A percentile compares a stretch with the other conserved stretches of the same genome.
Conservation (phyloP, 2,888 invertebrate genomes). For the Sphaerophoria taeniata region DNA sequence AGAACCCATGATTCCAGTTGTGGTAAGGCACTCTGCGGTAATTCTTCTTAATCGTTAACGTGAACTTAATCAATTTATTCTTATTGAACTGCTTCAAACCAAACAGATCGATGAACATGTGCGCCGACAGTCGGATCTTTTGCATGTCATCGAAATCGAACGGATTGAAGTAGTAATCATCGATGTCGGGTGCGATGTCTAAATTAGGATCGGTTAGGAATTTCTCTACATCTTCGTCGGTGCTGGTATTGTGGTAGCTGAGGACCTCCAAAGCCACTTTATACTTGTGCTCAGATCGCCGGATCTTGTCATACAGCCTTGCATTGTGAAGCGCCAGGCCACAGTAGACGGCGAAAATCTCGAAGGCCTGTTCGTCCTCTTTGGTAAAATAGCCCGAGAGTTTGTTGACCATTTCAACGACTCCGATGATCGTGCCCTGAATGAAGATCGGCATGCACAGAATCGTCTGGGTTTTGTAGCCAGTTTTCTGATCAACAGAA, state of each 20-base stretch:
- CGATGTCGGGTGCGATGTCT: constrained; percentile 79
- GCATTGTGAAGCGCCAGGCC: constrained; percentile 94
- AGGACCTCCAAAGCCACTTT: constrained; percentile 91
- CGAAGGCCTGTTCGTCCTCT: constrained; percentile 92
- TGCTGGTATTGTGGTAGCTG: constrained; percentile 92
- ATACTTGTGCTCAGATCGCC: constrained; percentile 92
- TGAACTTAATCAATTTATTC: constrained; percentile 88
- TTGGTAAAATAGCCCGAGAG: constrained; percentile 85
- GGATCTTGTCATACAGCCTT: constrained; percentile 92
- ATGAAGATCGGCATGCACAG: constrained; percentile 95
- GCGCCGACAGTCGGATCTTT: constrained; percentile 89
- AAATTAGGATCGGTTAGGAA: constrained; percentile 77
- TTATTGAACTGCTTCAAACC: constrained; percentile 87
- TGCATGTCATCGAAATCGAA: constrained; percentile 87
- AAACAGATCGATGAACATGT: constrained; percentile 91
- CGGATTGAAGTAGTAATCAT: constrained; percentile 89
- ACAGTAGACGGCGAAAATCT: constrained; percentile 93
- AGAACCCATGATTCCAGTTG: constrained; percentile 94
- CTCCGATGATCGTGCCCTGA: constrained; percentile 90
- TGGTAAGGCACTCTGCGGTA: constrained; percentile 93
- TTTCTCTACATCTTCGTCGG: constrained; percentile 87
- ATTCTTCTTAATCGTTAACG: constrained; percentile 92
- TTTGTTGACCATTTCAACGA: constrained; percentile 94
- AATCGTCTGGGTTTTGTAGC: constrained; percentile 89
- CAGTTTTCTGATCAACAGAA: constrained; percentile 87